Conservation (phyloP, 92 coral and sea anemone genomes). For the Epizoanthus stellaris region DNA sequence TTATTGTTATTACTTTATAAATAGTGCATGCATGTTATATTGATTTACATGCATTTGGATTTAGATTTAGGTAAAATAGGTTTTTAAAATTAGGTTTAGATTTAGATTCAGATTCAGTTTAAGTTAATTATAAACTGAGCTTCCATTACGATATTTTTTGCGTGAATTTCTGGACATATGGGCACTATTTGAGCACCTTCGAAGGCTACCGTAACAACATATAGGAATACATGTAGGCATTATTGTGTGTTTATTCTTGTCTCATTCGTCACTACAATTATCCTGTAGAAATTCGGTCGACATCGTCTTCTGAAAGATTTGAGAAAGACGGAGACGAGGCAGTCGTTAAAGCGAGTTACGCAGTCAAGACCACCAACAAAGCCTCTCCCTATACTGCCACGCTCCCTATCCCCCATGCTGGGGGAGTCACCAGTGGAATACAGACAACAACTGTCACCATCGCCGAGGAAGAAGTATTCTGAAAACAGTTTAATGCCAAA, state of each 20-base stretch:
- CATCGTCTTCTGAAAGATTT: slow-evolving; percentile 78
- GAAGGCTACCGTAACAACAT: neutral
- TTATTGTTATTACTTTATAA: too few relatives aligned
- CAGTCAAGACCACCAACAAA: slow-evolving; percentile 52
- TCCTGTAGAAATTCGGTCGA: slow-evolving; percentile 64
- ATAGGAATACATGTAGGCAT: neutral
- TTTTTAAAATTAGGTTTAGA: too few relatives aligned
- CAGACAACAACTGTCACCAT: slow-evolving; percentile 13
- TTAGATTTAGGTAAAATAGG: too few relatives aligned
- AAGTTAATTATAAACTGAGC: neutral
- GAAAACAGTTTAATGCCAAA: slow-evolving; percentile 5
- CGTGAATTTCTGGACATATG: too few relatives aligned
- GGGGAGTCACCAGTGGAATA: slow-evolving; percentile 1
- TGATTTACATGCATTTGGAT: too few relatives aligned
- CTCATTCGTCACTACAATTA: neutral
- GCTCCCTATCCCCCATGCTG: slow-evolving; percentile 8
- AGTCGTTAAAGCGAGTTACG: slow-evolving; percentile 79
- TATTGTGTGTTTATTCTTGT: neutral
- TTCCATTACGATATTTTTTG: neutral
- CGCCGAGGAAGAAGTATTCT: slow-evolving; percentile 12
- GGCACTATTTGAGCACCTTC: too few relatives aligned
- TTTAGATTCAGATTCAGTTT: too few relatives aligned
- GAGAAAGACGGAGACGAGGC: slow-evolving; percentile 82
- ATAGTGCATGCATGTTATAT: too few relatives aligned
- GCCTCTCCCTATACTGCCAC: slow-evolving; percentile 62